A percentile compares a stretch with the other conserved stretches of the same genome.
Evolutionary conservation across 2,888 invertebrate genomes (phyloP).

Genomic region (Sinodicranocentrus sp.): DNA sequence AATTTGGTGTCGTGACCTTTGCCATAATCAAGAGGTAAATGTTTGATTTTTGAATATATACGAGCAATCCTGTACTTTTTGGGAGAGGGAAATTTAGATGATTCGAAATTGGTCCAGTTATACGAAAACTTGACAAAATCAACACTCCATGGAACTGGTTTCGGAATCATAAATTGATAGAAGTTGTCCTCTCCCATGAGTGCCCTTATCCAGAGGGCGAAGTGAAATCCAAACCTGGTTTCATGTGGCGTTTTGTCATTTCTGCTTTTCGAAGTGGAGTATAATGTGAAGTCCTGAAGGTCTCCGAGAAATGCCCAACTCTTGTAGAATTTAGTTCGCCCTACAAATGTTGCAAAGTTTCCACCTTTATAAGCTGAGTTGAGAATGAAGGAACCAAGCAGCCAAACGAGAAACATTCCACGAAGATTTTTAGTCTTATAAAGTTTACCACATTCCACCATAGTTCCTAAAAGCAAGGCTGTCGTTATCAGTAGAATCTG

Average conservation of each 20-base stretch:
- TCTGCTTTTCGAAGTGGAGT: not conserved
- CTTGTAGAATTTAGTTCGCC: not conserved
- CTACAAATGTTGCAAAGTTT: slow-evolving; percentile 3
- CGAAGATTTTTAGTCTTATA: not conserved
- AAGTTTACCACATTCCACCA: not conserved
- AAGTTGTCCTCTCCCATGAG: not conserved
- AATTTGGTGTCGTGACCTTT: not conserved
- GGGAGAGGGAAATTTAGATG: not conserved
- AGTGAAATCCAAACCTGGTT: not conserved
- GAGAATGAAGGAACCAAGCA: not conserved
- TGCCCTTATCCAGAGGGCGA: not conserved
- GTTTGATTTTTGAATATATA: not conserved
- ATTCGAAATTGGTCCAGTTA: not conserved
- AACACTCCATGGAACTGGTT: not conserved
- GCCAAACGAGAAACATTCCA: not conserved
- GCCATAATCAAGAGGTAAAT: not conserved
- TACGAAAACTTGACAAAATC: not conserved
- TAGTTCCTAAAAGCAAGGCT: slow-evolving; percentile 7
- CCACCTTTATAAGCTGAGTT: not conserved
- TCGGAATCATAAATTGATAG: not conserved
- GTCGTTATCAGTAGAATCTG: not conserved
- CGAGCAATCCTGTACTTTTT: not conserved
- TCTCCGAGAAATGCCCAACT: not conserved
- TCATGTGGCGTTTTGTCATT: not conserved
- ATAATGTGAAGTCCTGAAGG: not conserved